A percentile compares a stretch with the other conserved stretches of the same genome.
Conservation (phyloP, 2,888 invertebrate species). For the Pseudococcus longispinus region DNA sequence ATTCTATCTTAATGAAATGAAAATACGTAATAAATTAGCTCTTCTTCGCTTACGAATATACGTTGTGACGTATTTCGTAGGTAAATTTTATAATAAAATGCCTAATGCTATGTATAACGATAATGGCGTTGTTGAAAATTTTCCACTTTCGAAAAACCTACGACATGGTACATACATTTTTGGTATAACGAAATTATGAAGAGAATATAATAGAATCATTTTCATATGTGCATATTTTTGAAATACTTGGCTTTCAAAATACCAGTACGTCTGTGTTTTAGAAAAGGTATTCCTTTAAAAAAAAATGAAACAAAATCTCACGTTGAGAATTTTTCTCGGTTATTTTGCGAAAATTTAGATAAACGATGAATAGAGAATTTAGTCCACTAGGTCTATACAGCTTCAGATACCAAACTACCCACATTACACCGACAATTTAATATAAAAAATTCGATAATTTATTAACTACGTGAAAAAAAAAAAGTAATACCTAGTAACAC, state of each 20-base stretch:
- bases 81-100: neutral
- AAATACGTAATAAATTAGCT: constrained; percentile 3
- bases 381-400: no score
- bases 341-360: neutral
- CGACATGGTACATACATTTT: no score
- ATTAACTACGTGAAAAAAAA: neutral
- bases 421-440: neutral
- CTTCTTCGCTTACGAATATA: neutral
- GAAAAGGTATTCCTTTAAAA: neutral
- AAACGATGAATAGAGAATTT: neutral
- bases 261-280: neutral
- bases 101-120: neutral
- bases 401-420: no score
- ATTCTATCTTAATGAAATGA: constrained; percentile 8
- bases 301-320: neutral
- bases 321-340: neutral
- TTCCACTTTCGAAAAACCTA: neutral
- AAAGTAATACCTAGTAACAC: neutral
- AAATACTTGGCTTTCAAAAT: neutral
- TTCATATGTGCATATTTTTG: neutral
- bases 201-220: neutral
- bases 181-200: neutral
- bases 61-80: neutral
- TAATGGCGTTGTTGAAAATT: neutral
- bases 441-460: constrained; percentile 20